phyloP scores from a whole-genome alignment of 2,888 invertebrate species.

The Tanytarsus gracilentus region DNA sequence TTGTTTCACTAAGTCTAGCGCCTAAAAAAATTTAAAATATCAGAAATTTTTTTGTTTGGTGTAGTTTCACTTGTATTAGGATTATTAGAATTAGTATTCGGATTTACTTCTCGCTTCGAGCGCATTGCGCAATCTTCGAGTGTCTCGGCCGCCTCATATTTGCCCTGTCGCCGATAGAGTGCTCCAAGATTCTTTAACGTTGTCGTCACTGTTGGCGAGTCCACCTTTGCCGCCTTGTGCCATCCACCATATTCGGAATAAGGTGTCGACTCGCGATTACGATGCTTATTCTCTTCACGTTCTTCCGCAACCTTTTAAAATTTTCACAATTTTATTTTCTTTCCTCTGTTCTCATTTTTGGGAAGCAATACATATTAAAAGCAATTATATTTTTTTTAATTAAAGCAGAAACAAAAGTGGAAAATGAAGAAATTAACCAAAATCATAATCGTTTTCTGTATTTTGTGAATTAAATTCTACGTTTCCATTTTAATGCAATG shows the following conservation, averaged over 20 bases:
- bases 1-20: conserved; percentile 87
- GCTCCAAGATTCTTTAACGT: conserved; percentile 98
- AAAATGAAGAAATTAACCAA: conserved; percentile 1
- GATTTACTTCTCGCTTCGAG: conserved; percentile 83
- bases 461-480: background rate
- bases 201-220: conserved; percentile 94
- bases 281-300: conserved; percentile 89
- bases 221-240: conserved; percentile 98
- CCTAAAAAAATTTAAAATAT: conserved; percentile 46
- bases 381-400: background rate
- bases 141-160: conserved; percentile 96
- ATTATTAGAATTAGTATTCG: conserved; percentile 22
- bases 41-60: conserved; percentile 29
- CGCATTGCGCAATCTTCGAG: conserved; percentile 96
- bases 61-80: conserved; percentile 16
- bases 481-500: conserved; percentile 17
- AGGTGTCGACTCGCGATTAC: conserved; percentile 79
- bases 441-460: background rate
- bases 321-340: background rate
- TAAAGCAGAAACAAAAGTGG: background rate
- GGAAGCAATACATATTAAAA: background rate
- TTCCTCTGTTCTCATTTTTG: background rate
- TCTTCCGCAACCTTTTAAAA: conserved; percentile 83
- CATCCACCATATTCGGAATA: conserved; percentile 89
- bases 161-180: conserved; percentile 95